Base-by-base conservation (phyloP, 2,113 vertebrate species). In the Lampris megalopsis region DNA sequence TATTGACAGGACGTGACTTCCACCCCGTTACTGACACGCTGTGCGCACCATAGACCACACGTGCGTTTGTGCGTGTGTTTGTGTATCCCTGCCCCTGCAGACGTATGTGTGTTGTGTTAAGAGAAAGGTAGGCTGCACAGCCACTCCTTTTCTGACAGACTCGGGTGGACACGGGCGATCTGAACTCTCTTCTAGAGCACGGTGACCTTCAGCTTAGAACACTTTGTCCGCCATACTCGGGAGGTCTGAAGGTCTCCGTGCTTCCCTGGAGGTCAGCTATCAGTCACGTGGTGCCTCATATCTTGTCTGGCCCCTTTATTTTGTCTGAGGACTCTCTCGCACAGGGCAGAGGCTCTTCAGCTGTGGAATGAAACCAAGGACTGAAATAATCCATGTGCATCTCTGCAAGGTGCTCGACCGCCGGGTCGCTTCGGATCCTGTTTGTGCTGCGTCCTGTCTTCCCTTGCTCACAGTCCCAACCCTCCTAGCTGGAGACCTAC, bases 211-310 rank as follows among this genome's bases (percentile, higher is more conserved):
- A 56, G 4, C 10, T 24, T 56, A 24, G 53, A 2, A 56, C 10
- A 24, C 56, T 24, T 24, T 24, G 24, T 24, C 24, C 24, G 24
- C 24, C 24, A 24, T 24, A 24, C 24, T 24, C 24, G 24, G 24
- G 24, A 24, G 24, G 24, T 24, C 24, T 24, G 24, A 24, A 24
- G 24, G 24, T 24, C 24, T 24, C 24, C 24, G 24, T 24, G 24
- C 24, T 24, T 79, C 24, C 59, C 72, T 75, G 70, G 77, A 85
- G 89, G 77, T 89, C 89, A 82, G 47, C 63, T 40, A 53, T 84
- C 79, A 80, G 72, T 50, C 36, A 3, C 36, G 63, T 10, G 10
- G 8, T 1, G 1, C 45, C 72, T 36, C 24, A 7, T 71, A 36
- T 83, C 74, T 75, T 9, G 11, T 57, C 62, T 40, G 0, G 37